These are phyloP conservation scores for Arion vulgaris DNA, from an alignment of 1,140 invertebrate species.

Conservation along the genomic window DNA sequence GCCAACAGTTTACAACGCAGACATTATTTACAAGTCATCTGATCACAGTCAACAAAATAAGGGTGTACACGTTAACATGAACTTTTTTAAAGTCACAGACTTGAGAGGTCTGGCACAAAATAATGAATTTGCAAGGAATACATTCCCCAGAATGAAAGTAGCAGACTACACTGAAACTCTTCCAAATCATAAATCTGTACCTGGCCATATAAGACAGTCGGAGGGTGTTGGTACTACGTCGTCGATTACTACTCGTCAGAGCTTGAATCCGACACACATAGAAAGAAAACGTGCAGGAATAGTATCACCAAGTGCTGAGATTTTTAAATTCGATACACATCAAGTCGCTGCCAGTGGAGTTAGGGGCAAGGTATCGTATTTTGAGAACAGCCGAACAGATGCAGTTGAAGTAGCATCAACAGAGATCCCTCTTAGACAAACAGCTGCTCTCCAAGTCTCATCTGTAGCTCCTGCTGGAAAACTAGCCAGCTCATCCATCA, in stretches of 20 bases:
- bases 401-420: background rate
- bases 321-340: no score
- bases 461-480: background rate
- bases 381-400: background rate
- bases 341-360: background rate
- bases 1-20: conserved; percentile 33
- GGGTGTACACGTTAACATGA: background rate
- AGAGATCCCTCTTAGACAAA: no score
- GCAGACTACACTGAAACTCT: background rate
- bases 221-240: no score
- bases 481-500: background rate
- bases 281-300: no score
- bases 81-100: conserved; percentile 58
- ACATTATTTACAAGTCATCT: background rate
- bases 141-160: conserved; percentile 48
- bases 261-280: no score
- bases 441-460: no score
- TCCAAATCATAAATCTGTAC: background rate
- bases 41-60: background rate
- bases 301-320: no score
- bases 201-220: no score
- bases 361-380: background rate
- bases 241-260: no score
- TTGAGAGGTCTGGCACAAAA: conserved; percentile 60
- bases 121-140: conserved; percentile 62